Evolutionary conservation across 2,888 invertebrate species (phyloP).

Genomic region (Electrophaes corylata): DNA sequence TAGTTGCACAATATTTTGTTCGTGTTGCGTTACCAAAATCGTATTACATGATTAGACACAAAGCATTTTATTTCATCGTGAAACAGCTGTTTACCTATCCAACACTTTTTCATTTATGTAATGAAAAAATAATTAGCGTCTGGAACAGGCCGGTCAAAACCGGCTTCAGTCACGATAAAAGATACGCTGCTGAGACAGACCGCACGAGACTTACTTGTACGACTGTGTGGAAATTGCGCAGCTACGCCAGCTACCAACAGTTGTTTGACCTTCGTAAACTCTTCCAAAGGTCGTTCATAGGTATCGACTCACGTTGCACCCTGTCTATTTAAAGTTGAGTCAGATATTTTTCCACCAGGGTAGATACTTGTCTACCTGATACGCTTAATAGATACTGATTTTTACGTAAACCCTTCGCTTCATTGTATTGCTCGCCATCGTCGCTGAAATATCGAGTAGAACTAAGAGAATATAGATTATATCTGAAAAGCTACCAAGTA

Average conservation of each 20-base stretch:
- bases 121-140: conserved; percentile 13
- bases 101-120: conserved; percentile 13
- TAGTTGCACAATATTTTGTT: neutral
- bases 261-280: conserved; percentile 24
- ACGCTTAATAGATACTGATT: conserved; percentile 27
- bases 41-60: neutral
- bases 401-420: conserved; percentile 16
- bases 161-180: conserved; percentile 22
- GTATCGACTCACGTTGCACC: neutral
- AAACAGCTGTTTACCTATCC: conserved; percentile 10
- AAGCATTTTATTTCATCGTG: conserved; percentile 10
- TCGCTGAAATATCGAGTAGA: neutral
- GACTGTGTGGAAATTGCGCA: conserved; percentile 30
- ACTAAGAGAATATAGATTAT: neutral
- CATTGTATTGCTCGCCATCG: neutral
- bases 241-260: conserved; percentile 25
- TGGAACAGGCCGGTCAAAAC: conserved; percentile 20
- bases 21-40: conserved; percentile 1
- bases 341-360: neutral
- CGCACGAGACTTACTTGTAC: conserved; percentile 23
- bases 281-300: neutral
- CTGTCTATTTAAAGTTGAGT: neutral
- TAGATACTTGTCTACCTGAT: conserved; percentile 19
- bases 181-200: neutral
- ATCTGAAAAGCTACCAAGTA: neutral